Evolutionary conservation across 2,888 invertebrate genomes (phyloP).

Genomic region (Hirtodrosophila trivittata): DNA sequence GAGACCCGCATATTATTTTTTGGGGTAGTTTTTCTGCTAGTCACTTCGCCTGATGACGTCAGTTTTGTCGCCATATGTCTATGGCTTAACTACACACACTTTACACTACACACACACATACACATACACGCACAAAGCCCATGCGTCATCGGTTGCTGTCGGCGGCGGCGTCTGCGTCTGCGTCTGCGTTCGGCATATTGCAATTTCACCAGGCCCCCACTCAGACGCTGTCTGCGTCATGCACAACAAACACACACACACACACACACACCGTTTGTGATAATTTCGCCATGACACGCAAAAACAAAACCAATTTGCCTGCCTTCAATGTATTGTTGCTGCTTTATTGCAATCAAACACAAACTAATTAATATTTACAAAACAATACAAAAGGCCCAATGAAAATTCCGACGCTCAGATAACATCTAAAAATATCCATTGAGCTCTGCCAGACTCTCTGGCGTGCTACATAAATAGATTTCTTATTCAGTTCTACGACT

Average conservation of each 20-base stretch:
- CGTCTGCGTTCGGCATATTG: constrained; percentile 51
- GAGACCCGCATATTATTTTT: constrained; percentile 33
- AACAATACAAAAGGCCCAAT: constrained; percentile 63
- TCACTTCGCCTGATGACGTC: constrained; percentile 60
- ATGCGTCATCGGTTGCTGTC: constrained; percentile 67
- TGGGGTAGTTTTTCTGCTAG: constrained; percentile 63
- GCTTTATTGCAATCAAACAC: constrained; percentile 62
- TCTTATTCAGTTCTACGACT: not conserved
- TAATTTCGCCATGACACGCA: constrained; percentile 77
- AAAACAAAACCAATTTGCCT: constrained; percentile 52
- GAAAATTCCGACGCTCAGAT: constrained; percentile 62
- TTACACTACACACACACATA: constrained; percentile 2
- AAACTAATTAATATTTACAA: constrained; percentile 76
- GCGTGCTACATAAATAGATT: constrained; percentile 30
- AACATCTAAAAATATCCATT: constrained; percentile 50
- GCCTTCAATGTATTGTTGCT: constrained; percentile 17
- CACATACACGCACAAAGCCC: constrained; percentile 34
- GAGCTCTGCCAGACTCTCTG: constrained; percentile 47
- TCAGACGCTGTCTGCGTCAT: constrained; percentile 51
- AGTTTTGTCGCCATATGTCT: constrained; percentile 73
- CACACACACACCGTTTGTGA: constrained; percentile 31
- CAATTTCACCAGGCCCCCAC: constrained; percentile 66
- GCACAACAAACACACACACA: constrained; percentile 21
- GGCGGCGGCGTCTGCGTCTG: constrained; percentile 11
- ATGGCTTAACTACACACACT: constrained; percentile 31